Evolutionary conservation across 2,888 invertebrate species (phyloP).

Genomic region (Cerastis leucographa): DNA sequence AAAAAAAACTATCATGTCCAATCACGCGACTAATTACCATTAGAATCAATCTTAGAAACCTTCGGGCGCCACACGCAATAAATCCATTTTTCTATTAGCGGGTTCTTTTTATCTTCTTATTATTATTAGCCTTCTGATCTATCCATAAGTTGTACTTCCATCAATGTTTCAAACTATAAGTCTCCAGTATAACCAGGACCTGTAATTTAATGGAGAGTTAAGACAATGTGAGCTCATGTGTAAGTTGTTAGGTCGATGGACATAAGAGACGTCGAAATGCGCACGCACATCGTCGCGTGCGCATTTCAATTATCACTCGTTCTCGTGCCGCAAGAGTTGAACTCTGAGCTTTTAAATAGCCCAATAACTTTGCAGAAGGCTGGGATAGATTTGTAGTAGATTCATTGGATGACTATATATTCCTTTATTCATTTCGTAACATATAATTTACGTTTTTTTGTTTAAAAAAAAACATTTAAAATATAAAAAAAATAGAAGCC

Average conservation of each 20-base stretch:
- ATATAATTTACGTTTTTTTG: too few relatives aligned
- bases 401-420: conserved; percentile 42
- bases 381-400: conserved; percentile 56
- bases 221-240: not conserved
- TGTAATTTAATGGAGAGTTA: not conserved
- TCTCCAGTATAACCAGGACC: not conserved
- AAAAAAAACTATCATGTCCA: not conserved
- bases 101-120: conserved; percentile 1
- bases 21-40: conserved; percentile 22
- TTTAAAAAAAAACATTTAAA: too few relatives aligned
- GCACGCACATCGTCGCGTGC: conserved; percentile 63
- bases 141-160: not conserved
- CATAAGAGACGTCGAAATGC: conserved; percentile 7
- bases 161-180: not conserved
- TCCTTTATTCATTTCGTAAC: too few relatives aligned
- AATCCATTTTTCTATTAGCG: conserved; percentile 20
- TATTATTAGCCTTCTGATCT: conserved; percentile 34
- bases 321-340: conserved; percentile 51
- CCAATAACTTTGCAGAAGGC: conserved; percentile 46
- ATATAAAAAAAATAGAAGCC: too few relatives aligned
- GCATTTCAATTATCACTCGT: conserved; percentile 67
- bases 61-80: conserved; percentile 27
- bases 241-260: not conserved
- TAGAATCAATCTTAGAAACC: conserved; percentile 16
- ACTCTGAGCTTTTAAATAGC: conserved; percentile 61